These are phyloP conservation scores for Clepsis dumicolana DNA, from an alignment of 2,888 invertebrate genomes.

Conservation along the genomic window DNA sequence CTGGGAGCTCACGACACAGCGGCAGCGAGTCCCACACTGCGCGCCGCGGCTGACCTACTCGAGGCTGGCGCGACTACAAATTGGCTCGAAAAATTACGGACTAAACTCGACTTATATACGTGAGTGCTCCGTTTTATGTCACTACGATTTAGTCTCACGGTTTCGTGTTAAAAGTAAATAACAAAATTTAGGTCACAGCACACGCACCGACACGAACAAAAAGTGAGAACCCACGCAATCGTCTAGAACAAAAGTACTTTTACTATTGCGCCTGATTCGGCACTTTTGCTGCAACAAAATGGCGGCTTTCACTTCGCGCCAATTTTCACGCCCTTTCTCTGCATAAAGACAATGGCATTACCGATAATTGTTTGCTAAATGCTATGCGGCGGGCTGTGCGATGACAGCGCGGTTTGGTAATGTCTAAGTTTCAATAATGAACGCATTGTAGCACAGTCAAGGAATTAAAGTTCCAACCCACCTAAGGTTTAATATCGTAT, in stretches of 20 bases:
- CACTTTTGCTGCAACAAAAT: slow-evolving; percentile 48
- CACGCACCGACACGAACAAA: slow-evolving; percentile 26
- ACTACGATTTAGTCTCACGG: neutral
- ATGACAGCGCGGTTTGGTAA: slow-evolving; percentile 48
- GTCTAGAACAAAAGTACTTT: slow-evolving; percentile 53
- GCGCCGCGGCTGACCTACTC: too few relatives aligned
- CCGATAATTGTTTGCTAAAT: slow-evolving; percentile 72
- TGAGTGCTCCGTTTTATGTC: too few relatives aligned
- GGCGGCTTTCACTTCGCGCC: slow-evolving; percentile 65
- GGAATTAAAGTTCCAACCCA: too few relatives aligned
- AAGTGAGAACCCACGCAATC: slow-evolving; percentile 37
- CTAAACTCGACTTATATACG: too few relatives aligned
- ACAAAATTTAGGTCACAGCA: neutral
- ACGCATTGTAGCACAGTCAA: too few relatives aligned
- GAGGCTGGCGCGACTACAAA: too few relatives aligned
- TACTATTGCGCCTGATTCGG: slow-evolving; percentile 54
- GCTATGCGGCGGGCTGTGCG: slow-evolving; percentile 59
- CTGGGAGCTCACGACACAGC: too few relatives aligned
- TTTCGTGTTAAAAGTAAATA: too few relatives aligned
- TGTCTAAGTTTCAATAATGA: slow-evolving; percentile 39
- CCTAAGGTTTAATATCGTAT: too few relatives aligned
- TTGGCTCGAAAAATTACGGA: too few relatives aligned
- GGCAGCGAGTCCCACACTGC: too few relatives aligned
- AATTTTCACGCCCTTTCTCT: slow-evolving; percentile 70
- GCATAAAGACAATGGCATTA: slow-evolving; percentile 76